Percentiles rank a stretch among this genome's conserved stretches.
phyloP scores from a whole-genome alignment of 2,113 vertebrate species.

The Eulemur macaco region DNA sequence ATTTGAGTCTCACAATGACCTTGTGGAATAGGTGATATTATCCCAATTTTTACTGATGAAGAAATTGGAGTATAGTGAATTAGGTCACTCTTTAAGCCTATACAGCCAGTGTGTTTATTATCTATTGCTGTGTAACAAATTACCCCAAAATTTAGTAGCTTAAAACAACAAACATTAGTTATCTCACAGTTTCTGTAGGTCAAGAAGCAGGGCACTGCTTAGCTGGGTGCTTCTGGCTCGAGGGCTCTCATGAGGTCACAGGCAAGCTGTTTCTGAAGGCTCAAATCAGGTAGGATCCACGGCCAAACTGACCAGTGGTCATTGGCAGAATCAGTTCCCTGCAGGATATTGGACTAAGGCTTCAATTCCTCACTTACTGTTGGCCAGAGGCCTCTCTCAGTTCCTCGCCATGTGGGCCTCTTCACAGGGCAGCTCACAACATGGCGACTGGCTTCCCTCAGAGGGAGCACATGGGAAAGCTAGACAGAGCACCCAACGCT shows the following conservation, averaged over 20 bases:
- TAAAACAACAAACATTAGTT: neutral
- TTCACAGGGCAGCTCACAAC: neutral
- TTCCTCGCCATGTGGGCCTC: neutral
- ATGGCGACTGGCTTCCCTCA: neutral
- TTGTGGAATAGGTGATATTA: neutral
- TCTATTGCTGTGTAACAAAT: neutral
- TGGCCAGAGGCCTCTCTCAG: neutral
- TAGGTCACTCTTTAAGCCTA: neutral
- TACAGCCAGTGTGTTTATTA: neutral
- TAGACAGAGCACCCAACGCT: neutral
- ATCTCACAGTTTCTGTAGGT: neutral
- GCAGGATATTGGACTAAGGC: neutral
- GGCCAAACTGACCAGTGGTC: neutral
- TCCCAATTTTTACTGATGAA: neutral
- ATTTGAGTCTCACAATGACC: neutral
- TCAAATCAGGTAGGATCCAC: accelerated
- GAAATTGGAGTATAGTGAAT: neutral
- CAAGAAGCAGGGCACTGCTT: neutral
- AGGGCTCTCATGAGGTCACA: neutral
- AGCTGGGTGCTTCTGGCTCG: neutral
- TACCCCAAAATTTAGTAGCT: neutral
- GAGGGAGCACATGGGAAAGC: neutral
- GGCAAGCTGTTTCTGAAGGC: neutral
- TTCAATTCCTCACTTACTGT: neutral
- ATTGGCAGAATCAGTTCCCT: neutral